These are phyloP conservation scores for Ceratosolen solmsi DNA, from an alignment of 1,140 invertebrate species.

Conservation along the genomic window DNA sequence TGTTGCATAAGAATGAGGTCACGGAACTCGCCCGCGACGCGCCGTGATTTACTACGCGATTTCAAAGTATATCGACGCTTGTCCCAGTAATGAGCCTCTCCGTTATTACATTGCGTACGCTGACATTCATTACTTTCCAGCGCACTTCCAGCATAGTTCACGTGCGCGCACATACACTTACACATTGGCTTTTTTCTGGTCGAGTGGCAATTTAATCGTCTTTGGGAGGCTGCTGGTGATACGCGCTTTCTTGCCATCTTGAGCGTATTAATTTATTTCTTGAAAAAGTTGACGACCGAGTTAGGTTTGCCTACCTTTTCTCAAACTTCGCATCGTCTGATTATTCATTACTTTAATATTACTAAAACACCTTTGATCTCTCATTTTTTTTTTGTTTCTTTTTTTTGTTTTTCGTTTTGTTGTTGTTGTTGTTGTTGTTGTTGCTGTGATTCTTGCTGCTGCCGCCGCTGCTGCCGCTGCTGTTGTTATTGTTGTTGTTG, in stretches of 20 bases:
- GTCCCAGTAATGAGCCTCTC: background rate
- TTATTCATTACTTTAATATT: too few relatives aligned
- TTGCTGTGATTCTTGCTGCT: too few relatives aligned
- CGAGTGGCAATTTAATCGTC: background rate
- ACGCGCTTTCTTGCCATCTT: too few relatives aligned
- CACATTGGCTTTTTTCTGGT: background rate
- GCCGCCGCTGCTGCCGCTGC: too few relatives aligned
- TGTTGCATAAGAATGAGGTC: slow-evolving; percentile 61
- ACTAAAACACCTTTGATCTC: too few relatives aligned
- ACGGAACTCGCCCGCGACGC: slow-evolving; percentile 49
- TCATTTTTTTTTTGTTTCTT: too few relatives aligned
- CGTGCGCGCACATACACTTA: background rate
- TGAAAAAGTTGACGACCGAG: background rate
- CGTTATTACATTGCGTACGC: background rate
- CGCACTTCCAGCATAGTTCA: background rate
- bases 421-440: too few relatives aligned
- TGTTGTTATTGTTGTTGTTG: too few relatives aligned
- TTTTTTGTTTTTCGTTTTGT: too few relatives aligned
- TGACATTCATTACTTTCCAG: background rate
- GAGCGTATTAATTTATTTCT: too few relatives aligned
- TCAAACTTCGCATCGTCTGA: too few relatives aligned
- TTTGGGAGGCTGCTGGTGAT: background rate
- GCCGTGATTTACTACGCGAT: background rate
- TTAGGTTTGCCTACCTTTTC: too few relatives aligned
- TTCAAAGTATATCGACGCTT: background rate